Conservation (phyloP, 2,797 vertebrate genomes). For the Danio kyathit region DNA sequence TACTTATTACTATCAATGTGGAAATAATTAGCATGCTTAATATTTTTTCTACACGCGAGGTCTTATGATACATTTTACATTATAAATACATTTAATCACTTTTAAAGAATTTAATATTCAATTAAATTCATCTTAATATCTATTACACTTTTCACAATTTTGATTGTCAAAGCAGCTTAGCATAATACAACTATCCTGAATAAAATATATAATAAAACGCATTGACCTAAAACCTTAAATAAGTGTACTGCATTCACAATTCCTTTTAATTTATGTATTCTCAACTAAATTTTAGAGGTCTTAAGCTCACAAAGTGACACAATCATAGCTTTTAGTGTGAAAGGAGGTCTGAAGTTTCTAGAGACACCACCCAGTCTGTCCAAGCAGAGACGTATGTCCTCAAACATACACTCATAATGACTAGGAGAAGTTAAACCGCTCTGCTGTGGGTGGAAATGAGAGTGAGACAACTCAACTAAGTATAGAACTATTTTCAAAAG, state of each 20-base stretch:
- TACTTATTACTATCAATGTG: no score
- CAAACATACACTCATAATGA: slow-evolving; percentile 61
- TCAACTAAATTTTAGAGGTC: not conserved
- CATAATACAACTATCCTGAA: no score
- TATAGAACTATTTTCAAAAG: slow-evolving; percentile 52
- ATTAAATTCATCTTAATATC: no score
- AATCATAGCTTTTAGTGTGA: not conserved
- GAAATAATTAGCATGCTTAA: no score
- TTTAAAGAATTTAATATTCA: no score
- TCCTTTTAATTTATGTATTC: not conserved
- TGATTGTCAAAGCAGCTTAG: no score
- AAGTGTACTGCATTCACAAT: not conserved
- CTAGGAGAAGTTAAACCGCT: slow-evolving; percentile 68
- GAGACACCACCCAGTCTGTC: slow-evolving; percentile 37
- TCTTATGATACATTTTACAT: no score
- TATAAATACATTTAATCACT: no score
- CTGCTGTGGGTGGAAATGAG: slow-evolving; percentile 38
- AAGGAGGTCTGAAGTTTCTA: not conserved
- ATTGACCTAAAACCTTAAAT: not conserved
- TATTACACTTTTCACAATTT: no score
- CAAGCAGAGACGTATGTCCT: slow-evolving; percentile 37
- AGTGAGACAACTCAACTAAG: slow-evolving; percentile 48
- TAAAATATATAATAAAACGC: not conserved
- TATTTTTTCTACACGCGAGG: no score
- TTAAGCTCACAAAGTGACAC: not conserved